Evolutionary conservation across 2,888 invertebrate species (phyloP), one percentile per base, ranked within the genome.

Genomic region (Eulithis testata): DNA sequence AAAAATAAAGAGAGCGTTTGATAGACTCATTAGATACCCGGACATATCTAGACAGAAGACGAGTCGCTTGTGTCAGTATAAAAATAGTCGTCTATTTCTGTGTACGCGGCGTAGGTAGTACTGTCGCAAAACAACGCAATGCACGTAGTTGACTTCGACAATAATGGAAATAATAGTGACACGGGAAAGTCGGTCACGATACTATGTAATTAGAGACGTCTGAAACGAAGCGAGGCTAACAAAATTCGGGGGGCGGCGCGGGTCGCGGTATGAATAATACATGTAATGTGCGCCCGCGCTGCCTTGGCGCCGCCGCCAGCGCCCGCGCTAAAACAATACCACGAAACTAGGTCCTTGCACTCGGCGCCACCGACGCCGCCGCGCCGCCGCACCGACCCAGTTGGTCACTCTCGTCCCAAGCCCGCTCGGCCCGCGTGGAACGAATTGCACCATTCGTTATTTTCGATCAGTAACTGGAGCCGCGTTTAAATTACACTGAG

Each of bases 231-330:
- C 82, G 80, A 83, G 81, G 84, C 85, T 85, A 86, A 89, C 89
- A 82, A 83, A 88, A 90, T 87, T 88, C 83, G 87, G 84, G 86
- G 85, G 89, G 87, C 86, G 88, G 88, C 84, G 88, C 85, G 82
- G 90, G 90, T 89, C 88, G 88, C 79, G 85, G 84, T 80, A 84
- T 91, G 90, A 89, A 91, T 91, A 90, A 91, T 84, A 90, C 90
- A 91, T 91, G 83, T 76, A 68, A 69, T 60, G 66, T 73, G 76
- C 63, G 63, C 52, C 27, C 43, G 63, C 66, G 66, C 63, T 63
- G 60, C 54, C 60, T 76, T 79, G 85, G 88, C 87, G 87, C 31
- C 31, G 31, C 85, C 88, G 62, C 65, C 60, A 56, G 54, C 72
- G 68, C 63, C 70, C 64, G 70, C 66, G 71, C 76, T 78, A 70